A percentile compares a stretch with the other conserved stretches of the same genome.
Conservation (phyloP, 2,113 vertebrate species). For the Hippopotamus amphibius region DNA sequence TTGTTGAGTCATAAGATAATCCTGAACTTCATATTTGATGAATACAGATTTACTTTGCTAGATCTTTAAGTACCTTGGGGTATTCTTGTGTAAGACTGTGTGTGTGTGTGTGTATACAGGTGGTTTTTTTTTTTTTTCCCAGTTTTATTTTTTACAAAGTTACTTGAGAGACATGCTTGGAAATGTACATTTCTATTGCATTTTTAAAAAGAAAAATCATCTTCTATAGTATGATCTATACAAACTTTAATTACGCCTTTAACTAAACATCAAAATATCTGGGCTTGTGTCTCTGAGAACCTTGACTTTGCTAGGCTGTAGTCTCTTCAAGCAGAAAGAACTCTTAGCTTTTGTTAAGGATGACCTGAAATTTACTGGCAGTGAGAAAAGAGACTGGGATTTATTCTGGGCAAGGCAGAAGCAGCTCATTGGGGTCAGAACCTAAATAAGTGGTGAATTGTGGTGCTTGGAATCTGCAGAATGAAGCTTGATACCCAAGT, state of each 20-base stretch:
- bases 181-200: constrained; percentile 25
- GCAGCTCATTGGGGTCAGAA: constrained; percentile 19
- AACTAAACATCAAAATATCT: constrained; percentile 38
- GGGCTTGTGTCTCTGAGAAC: neutral
- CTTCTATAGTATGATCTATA: constrained; percentile 10
- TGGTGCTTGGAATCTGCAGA: neutral
- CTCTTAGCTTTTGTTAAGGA: constrained; percentile 25
- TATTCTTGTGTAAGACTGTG: neutral
- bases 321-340: neutral
- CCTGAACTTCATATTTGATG: constrained; percentile 15
- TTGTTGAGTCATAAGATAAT: constrained; percentile 2
- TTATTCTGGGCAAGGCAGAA: constrained; percentile 44
- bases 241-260: constrained; percentile 44
- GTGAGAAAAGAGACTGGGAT: neutral
- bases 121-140: neutral
- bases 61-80: neutral
- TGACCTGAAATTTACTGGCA: neutral
- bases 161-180: neutral
- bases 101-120: neutral
- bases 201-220: neutral
- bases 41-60: constrained; percentile 18
- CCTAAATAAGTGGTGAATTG: constrained; percentile 16
- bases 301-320: neutral
- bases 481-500: neutral
- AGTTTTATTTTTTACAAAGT: neutral